These are phyloP conservation scores for Crambe crambe DNA, from an alignment of 37 sponge, comb jelly and placozoan species.

Conservation along the genomic window DNA sequence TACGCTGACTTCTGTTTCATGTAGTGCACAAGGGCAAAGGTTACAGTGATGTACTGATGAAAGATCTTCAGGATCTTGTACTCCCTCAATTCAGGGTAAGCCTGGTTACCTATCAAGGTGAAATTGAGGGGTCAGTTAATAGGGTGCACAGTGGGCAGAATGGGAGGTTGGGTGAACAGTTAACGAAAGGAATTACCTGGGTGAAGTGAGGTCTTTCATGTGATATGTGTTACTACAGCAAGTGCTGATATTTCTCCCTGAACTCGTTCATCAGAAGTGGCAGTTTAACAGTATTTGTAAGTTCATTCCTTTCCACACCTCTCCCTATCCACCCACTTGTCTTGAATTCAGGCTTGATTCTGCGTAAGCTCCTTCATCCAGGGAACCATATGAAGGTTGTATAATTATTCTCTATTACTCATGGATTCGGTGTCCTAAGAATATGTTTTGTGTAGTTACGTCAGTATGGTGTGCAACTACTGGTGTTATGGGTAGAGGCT, in stretches of 20 bases:
- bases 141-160: no score
- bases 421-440: neutral
- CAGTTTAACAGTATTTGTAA: slow-evolving; percentile 88
- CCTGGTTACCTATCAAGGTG: no score
- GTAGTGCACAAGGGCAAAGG: slow-evolving; percentile 36
- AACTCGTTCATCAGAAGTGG: slow-evolving; percentile 74
- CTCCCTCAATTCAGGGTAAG: slow-evolving; percentile 73
- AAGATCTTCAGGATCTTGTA: slow-evolving; percentile 47
- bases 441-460: slow-evolving; percentile 38
- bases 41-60: slow-evolving; percentile 36
- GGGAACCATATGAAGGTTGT: slow-evolving; percentile 59
- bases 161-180: no score
- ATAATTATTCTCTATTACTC: neutral
- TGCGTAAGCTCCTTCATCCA: slow-evolving; percentile 80
- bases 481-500: slow-evolving; percentile 80
- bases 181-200: neutral
- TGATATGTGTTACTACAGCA: slow-evolving; percentile 32
- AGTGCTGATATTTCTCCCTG: slow-evolving; percentile 74
- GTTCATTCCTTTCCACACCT: slow-evolving; percentile 9
- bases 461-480: slow-evolving; percentile 71
- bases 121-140: no score
- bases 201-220: neutral
- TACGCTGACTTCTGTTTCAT: neutral
- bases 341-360: slow-evolving; percentile 57
- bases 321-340: neutral